Percentiles rank a stretch among this genome's conserved stretches.
phyloP scores from a whole-genome alignment of 2,113 vertebrate genomes.

The Sturnus vulgaris region DNA sequence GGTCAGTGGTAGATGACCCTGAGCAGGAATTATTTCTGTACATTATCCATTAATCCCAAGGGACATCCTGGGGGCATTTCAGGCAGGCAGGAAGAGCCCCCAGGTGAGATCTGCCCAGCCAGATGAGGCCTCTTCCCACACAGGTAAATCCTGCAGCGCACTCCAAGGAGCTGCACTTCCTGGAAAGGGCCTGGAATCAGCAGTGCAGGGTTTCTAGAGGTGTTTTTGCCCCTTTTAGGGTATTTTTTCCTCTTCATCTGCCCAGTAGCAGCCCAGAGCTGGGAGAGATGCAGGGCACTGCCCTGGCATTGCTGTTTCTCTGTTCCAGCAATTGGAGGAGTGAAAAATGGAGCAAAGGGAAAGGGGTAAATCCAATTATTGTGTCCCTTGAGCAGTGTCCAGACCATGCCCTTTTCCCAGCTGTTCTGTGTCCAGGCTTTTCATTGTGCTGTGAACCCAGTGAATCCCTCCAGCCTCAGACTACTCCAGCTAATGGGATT shows the following conservation, averaged over 20 bases:
- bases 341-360: background rate
- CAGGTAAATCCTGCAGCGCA: background rate
- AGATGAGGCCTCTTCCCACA: background rate
- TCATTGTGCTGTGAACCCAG: slow-evolving; percentile 35
- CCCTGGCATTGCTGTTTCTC: background rate
- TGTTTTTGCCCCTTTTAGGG: background rate
- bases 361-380: background rate
- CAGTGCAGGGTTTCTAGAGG: background rate
- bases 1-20: background rate
- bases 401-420: slow-evolving; percentile 44
- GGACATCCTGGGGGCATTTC: slow-evolving; percentile 24
- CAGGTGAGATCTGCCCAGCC: background rate
- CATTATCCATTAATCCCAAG: slow-evolving; percentile 21
- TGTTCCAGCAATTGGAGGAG: background rate
- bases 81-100: background rate
- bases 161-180: background rate
- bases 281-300: background rate
- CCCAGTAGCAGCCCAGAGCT: background rate
- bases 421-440: slow-evolving; percentile 38
- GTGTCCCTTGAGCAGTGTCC: background rate
- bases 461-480: background rate
- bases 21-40: slow-evolving; percentile 4
- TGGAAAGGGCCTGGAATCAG: slow-evolving; percentile 1
- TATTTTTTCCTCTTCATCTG: background rate
- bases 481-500: background rate